phyloP scores from a whole-genome alignment of 1,140 invertebrate species.

The Magallana gigas region DNA sequence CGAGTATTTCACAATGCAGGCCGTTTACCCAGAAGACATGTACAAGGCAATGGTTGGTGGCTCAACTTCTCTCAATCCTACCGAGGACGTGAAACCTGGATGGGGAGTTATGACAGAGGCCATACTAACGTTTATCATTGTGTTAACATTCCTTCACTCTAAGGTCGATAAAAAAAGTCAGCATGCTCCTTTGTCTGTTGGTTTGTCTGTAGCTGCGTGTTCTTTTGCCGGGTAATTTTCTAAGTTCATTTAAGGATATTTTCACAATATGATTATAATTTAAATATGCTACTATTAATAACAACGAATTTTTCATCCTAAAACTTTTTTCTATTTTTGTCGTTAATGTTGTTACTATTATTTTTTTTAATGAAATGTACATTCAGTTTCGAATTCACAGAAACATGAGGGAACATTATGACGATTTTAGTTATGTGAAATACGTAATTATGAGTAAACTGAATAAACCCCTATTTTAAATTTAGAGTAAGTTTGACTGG shows the following conservation, averaged over 20 bases:
- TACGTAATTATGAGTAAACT: too few relatives aligned
- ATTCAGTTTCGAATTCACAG: too few relatives aligned
- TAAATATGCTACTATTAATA: too few relatives aligned
- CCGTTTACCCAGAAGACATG: slow-evolving; percentile 48
- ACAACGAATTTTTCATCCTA: too few relatives aligned
- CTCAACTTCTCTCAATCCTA: slow-evolving; percentile 44
- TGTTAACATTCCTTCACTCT: slow-evolving; percentile 72
- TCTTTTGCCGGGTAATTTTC: slow-evolving; percentile 69
- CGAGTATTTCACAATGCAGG: slow-evolving; percentile 51
- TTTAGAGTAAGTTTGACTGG: slow-evolving; percentile 69
- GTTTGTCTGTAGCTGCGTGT: slow-evolving; percentile 73
- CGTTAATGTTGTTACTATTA: too few relatives aligned
- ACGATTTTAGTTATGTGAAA: too few relatives aligned
- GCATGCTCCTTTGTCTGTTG: slow-evolving; percentile 76
- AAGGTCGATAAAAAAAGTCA: slow-evolving; percentile 68
- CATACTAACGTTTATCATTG: slow-evolving; percentile 73
- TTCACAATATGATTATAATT: too few relatives aligned
- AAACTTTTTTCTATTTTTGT: too few relatives aligned
- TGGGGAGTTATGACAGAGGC: slow-evolving; percentile 73
- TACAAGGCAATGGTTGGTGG: slow-evolving; percentile 64
- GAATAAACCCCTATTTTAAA: too few relatives aligned
- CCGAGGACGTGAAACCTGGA: slow-evolving; percentile 48
- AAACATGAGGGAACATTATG: too few relatives aligned
- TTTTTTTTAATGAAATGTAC: too few relatives aligned
- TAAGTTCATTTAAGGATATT: too few relatives aligned